phyloP scores from a whole-genome alignment of 2,113 vertebrate genomes.

The Trematomus loennbergii region DNA sequence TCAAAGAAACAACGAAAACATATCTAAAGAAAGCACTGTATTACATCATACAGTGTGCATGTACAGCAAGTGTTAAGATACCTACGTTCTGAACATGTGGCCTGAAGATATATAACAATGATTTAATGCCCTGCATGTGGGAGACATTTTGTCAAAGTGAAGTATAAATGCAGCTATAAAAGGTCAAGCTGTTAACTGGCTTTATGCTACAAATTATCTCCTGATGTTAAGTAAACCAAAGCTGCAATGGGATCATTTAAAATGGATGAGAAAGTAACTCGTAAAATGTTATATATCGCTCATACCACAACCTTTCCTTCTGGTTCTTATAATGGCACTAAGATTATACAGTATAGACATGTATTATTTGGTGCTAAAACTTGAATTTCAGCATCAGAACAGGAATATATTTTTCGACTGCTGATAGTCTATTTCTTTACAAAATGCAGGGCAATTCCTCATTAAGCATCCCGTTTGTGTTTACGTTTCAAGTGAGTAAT shows the following conservation, averaged over 20 bases:
- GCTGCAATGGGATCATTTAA: conserved; percentile 36
- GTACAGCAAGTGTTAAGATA: conserved; percentile 18
- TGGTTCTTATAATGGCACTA: background rate
- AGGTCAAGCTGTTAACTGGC: conserved; percentile 60
- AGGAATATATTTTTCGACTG: background rate
- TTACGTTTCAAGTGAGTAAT: conserved; percentile 19
- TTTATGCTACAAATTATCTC: conserved; percentile 52
- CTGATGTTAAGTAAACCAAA: conserved; percentile 50
- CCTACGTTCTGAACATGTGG: conserved; percentile 6
- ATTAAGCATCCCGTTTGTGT: conserved; percentile 12
- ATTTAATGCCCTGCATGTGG: conserved; percentile 28
- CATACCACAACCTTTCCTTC: background rate
- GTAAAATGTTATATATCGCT: conserved; percentile 3
- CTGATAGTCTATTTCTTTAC: background rate
- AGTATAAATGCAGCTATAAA: conserved; percentile 39
- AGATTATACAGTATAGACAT: too few species aligned
- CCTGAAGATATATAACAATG: conserved; percentile 22
- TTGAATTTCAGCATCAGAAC: background rate
- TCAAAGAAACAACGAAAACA: conserved; percentile 51
- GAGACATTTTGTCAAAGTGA: conserved; percentile 42
- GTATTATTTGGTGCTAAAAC: too few species aligned
- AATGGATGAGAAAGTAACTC: conserved; percentile 24
- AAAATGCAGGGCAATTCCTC: conserved; percentile 16
- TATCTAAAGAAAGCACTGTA: conserved; percentile 33
- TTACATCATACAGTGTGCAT: conserved; percentile 26